These are phyloP conservation scores for Carcharodon carcharias DNA, from an alignment of 2,797 vertebrate species.

Conservation along the genomic window DNA sequence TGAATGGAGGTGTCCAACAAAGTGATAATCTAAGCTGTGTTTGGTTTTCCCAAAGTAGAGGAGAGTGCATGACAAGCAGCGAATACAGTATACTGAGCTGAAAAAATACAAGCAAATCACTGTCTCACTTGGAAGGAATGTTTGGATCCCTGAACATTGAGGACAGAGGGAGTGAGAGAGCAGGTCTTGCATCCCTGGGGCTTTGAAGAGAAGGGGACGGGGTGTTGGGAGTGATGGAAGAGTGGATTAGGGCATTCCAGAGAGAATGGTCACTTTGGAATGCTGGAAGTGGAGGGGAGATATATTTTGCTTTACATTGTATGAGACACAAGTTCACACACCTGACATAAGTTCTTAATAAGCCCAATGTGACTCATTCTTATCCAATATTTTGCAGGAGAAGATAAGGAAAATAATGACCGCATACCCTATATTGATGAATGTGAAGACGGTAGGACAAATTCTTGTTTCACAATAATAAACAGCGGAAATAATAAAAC, in stretches of 20 bases:
- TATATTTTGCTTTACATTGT: background rate
- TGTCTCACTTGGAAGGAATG: background rate
- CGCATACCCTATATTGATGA: conserved; percentile 35
- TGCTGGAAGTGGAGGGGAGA: background rate
- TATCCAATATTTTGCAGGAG: conserved; percentile 27
- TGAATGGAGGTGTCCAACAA: background rate
- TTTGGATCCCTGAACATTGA: background rate
- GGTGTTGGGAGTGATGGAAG: background rate
- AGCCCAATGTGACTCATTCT: background rate
- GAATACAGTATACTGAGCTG: too few species aligned
- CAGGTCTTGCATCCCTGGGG: background rate
- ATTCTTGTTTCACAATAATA: background rate
- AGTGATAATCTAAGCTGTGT: background rate
- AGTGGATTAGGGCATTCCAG: background rate
- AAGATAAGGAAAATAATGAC: conserved; percentile 28
- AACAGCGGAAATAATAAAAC: background rate
- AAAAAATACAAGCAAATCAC: background rate
- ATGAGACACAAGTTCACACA: background rate
- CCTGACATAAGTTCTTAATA: background rate
- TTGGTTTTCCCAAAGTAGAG: background rate
- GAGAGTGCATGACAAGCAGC: background rate
- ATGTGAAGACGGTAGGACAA: conserved; percentile 8
- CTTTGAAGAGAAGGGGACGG: background rate
- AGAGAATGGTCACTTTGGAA: background rate
- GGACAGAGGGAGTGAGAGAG: background rate